phyloP scores from a whole-genome alignment of 2,888 invertebrate species.

The Epistrophe grossulariae region DNA sequence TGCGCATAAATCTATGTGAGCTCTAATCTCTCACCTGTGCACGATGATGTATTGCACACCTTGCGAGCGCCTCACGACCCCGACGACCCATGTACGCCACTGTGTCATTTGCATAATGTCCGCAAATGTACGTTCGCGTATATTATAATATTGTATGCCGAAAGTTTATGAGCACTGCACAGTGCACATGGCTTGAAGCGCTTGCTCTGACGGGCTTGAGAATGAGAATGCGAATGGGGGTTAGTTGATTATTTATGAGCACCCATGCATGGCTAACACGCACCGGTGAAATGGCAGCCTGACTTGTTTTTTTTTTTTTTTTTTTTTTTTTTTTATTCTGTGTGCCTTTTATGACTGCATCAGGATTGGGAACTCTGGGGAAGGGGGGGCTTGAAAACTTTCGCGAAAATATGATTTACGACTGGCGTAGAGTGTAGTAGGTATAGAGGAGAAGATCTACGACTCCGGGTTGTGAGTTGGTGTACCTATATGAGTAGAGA shows the following conservation, averaged over 20 bases:
- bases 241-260: slow-evolving; percentile 75
- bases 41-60: slow-evolving; percentile 75
- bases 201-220: slow-evolving; percentile 22
- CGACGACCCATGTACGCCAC: slow-evolving; percentile 68
- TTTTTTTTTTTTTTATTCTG: slow-evolving; percentile 5
- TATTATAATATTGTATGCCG: slow-evolving; percentile 45
- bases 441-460: slow-evolving; percentile 50
- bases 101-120: slow-evolving; percentile 76
- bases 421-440: slow-evolving; percentile 25
- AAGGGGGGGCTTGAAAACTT: slow-evolving; percentile 63
- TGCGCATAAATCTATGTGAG: slow-evolving; percentile 69
- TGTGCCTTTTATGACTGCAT: slow-evolving; percentile 28
- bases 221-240: slow-evolving; percentile 37
- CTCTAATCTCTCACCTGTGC: slow-evolving; percentile 58
- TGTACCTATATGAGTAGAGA: slow-evolving; percentile 5
- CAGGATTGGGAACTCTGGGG: neutral
- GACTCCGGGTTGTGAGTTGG: slow-evolving; percentile 32
- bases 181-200: slow-evolving; percentile 46
- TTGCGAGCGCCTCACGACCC: slow-evolving; percentile 68
- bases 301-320: slow-evolving; percentile 20
- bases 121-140: slow-evolving; percentile 66
- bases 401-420: slow-evolving; percentile 74
- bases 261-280: slow-evolving; percentile 70
- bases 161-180: slow-evolving; percentile 65
- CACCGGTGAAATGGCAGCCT: slow-evolving; percentile 65